Conservation (phyloP, 1,140 invertebrate genomes). For the Venustaconcha ellipsiformis region DNA sequence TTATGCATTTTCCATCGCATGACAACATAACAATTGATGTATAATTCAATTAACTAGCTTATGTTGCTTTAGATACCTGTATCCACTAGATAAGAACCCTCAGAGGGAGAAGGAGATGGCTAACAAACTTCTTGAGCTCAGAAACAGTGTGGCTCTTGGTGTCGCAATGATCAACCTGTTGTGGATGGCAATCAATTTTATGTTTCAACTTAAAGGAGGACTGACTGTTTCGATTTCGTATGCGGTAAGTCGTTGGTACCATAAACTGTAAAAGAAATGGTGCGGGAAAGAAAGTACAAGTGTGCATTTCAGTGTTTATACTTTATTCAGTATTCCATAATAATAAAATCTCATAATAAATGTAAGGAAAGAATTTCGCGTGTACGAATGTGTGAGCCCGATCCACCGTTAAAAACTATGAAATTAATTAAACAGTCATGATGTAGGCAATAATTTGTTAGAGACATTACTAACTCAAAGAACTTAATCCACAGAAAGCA, state of each 20-base stretch:
- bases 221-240: conserved; percentile 25
- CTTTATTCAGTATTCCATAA: no score
- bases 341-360: no score
- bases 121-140: conserved; percentile 44
- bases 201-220: conserved; percentile 56
- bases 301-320: no score
- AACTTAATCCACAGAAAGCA: no score
- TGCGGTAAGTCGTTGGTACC: conserved; percentile 6
- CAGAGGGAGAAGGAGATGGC: conserved; percentile 64
- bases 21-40: not conserved
- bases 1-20: not conserved
- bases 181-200: conserved; percentile 66
- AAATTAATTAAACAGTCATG: no score
- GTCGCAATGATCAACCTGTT: conserved; percentile 61
- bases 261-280: no score
- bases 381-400: no score
- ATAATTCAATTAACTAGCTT: not conserved
- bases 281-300: no score
- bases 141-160: conserved; percentile 54
- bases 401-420: no score
- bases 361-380: no score
- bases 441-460: no score
- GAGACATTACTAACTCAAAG: no score
- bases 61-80: conserved; percentile 37
- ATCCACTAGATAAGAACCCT: conserved; percentile 47